These are phyloP conservation scores for Argyra leucocephala DNA, from an alignment of 2,888 invertebrate species.

Conservation along the genomic window DNA sequence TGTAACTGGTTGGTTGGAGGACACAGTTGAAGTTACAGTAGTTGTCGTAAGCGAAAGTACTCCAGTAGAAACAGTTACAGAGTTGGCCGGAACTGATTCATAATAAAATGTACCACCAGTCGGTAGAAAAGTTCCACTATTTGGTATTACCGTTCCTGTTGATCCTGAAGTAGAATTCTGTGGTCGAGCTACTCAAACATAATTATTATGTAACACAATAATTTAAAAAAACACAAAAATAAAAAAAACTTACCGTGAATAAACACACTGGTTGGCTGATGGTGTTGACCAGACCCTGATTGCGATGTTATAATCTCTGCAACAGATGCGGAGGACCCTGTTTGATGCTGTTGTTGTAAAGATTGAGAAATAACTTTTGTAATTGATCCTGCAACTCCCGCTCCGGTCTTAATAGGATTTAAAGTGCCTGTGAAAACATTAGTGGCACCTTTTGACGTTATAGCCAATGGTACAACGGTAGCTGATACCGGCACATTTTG, in stretches of 20 bases:
- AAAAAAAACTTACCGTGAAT: conserved; percentile 30
- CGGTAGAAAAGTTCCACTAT: conserved; percentile 31
- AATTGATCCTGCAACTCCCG: conserved; percentile 15
- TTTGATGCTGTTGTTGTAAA: conserved; percentile 22
- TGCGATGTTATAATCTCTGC: conserved; percentile 24
- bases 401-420: conserved; percentile 35
- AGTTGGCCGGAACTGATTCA: conserved; percentile 39
- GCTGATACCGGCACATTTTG: conserved; percentile 33
- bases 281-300: conserved; percentile 12
- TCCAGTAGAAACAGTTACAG: conserved; percentile 37
- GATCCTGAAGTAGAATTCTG: conserved; percentile 22
- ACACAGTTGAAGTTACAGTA: conserved; percentile 36
- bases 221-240: conserved; percentile 26
- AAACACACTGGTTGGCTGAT: conserved; percentile 31
- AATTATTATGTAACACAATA: conserved; percentile 20
- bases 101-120: conserved; percentile 39
- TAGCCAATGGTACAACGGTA: conserved; percentile 39
- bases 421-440: conserved; percentile 40
- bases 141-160: conserved; percentile 27
- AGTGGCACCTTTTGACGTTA: conserved; percentile 30
- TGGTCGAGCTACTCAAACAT: conserved; percentile 23
- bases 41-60: conserved; percentile 41
- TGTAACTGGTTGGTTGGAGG: conserved; percentile 29
- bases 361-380: conserved; percentile 34
- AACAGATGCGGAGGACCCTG: conserved; percentile 20